phyloP scores from a whole-genome alignment of 2,888 invertebrate species.

The Pilophorus perplexus region DNA sequence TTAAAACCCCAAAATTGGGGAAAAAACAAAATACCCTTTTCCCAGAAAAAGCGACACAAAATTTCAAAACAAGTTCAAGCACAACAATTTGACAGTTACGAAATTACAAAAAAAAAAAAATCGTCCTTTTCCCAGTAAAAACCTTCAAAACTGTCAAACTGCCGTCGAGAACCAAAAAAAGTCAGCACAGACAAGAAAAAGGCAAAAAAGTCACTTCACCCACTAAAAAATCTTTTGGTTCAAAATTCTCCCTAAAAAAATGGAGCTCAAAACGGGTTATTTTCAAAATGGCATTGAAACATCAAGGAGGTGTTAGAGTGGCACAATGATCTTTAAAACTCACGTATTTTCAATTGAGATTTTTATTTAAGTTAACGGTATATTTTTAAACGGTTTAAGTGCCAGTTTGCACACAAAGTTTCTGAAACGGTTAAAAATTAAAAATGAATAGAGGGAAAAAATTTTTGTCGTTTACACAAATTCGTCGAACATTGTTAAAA shows the following conservation, averaged over 20 bases:
- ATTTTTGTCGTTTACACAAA: too few species aligned
- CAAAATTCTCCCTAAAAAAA: slow-evolving; percentile 17
- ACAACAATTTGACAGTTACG: too few species aligned
- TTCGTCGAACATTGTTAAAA: too few species aligned
- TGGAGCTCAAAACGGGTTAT: background rate
- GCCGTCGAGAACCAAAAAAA: background rate
- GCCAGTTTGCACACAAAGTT: slow-evolving; percentile 31
- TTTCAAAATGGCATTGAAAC: slow-evolving; percentile 4
- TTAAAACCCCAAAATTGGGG: too few species aligned
- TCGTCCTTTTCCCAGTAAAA: background rate
- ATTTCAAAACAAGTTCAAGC: too few species aligned
- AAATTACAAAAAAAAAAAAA: too few species aligned
- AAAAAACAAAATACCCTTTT: too few species aligned
- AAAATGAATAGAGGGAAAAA: slow-evolving; percentile 19
- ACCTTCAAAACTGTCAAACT: too few species aligned
- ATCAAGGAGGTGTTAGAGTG: slow-evolving; percentile 7
- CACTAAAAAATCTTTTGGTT: slow-evolving; percentile 1
- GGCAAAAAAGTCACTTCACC: slow-evolving; percentile 21
- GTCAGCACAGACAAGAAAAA: background rate
- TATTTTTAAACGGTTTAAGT: slow-evolving; percentile 30
- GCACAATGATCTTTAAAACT: slow-evolving; percentile 13
- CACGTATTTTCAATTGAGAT: too few species aligned
- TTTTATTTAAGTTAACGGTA: slow-evolving; percentile 12
- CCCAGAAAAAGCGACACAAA: too few species aligned
- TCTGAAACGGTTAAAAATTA: slow-evolving; percentile 28